phyloP scores from a whole-genome alignment of 35 echinoderm and acorn worm species.

The Anneissia japonica region DNA sequence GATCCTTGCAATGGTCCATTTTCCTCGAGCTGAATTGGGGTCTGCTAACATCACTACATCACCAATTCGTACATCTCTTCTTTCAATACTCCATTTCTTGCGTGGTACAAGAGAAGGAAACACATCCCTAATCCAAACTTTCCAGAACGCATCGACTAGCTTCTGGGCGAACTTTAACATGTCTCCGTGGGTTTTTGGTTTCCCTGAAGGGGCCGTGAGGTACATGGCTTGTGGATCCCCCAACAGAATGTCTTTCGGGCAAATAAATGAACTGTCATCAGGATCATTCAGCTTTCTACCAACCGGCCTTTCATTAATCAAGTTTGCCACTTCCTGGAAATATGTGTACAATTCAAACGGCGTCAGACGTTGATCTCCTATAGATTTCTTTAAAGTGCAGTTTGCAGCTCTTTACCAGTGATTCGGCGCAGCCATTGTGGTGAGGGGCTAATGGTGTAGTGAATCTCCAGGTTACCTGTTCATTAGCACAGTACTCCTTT shows the following conservation, averaged over 20 bases:
- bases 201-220: constrained; percentile 50
- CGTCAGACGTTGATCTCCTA: neutral
- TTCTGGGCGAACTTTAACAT: constrained; percentile 52
- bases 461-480: neutral
- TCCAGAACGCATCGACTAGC: constrained; percentile 58
- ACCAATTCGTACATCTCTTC: constrained; percentile 20
- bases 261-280: constrained; percentile 38
- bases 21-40: constrained; percentile 34
- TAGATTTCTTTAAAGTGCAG: neutral
- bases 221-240: constrained; percentile 15
- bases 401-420: neutral
- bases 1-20: constrained; percentile 49
- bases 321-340: constrained; percentile 6
- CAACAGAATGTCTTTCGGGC: constrained; percentile 46
- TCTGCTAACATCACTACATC: constrained; percentile 36
- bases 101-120: constrained; percentile 35
- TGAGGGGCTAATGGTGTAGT: neutral
- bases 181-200: constrained; percentile 32
- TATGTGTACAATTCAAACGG: neutral
- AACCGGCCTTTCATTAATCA: neutral
- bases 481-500: neutral
- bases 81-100: constrained; percentile 33
- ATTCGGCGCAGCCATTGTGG: neutral
- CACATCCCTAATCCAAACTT: constrained; percentile 47
- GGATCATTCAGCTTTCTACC: constrained; percentile 43